Percentiles rank a stretch among this genome's conserved stretches.
Conservation (phyloP, 2,113 vertebrate species). For the Coturnix japonica region DNA sequence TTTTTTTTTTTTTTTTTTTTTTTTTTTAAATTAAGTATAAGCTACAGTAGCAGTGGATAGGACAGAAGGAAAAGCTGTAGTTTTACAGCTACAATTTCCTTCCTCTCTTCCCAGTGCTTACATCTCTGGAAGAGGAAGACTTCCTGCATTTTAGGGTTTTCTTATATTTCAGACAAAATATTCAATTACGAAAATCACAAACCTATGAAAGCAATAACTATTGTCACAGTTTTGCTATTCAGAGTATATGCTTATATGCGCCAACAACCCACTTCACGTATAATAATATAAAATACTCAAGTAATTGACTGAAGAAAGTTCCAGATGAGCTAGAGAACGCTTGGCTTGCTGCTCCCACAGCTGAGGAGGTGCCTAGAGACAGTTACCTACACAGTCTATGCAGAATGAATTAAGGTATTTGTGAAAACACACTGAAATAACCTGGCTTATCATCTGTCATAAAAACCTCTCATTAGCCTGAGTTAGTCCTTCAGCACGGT, state of each 20-base stretch:
- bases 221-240: not conserved
- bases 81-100: not conserved
- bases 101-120: not conserved
- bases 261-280: conserved; percentile 23
- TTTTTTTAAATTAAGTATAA: not conserved
- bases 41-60: not conserved
- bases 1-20: not conserved
- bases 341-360: not conserved
- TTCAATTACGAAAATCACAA: conserved; percentile 10
- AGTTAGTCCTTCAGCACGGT: not conserved
- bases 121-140: not conserved
- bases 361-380: not conserved
- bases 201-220: conserved; percentile 30
- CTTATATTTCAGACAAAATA: conserved; percentile 17
- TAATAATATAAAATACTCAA: conserved; percentile 19
- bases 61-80: not conserved
- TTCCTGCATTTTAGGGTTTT: not conserved
- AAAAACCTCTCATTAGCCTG: not conserved
- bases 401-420: not conserved
- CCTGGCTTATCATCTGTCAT: too few species aligned
- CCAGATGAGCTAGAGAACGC: not conserved
- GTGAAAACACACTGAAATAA: not conserved
- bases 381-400: rapidly evolving
- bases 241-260: not conserved
- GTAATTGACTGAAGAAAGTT: conserved; percentile 15